These are phyloP conservation scores for Phylloscopus whistleri DNA, from an alignment of 2,113 vertebrate genomes.

Conservation along the genomic window DNA sequence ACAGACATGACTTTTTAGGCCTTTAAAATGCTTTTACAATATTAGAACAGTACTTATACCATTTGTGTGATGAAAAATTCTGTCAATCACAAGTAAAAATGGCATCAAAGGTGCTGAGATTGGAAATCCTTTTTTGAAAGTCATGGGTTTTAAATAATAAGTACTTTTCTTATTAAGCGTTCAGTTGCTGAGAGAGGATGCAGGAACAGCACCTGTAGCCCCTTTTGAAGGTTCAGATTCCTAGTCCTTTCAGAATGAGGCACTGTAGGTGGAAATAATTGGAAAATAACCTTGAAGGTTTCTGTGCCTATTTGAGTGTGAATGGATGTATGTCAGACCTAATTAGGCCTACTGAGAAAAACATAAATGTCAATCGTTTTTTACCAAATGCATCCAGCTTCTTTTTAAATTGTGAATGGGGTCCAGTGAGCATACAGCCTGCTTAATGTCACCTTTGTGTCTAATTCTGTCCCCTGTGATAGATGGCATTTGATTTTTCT, in stretches of 20 bases:
- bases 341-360: conserved; percentile 52
- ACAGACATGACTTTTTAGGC: background rate
- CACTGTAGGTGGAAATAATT: conserved; percentile 5
- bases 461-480: background rate
- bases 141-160: background rate
- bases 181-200: background rate
- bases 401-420: conserved; percentile 3
- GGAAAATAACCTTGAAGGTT: conserved; percentile 37
- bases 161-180: background rate
- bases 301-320: conserved; percentile 43
- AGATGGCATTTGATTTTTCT: background rate
- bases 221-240: background rate
- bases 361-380: conserved; percentile 24
- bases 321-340: conserved; percentile 48
- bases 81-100: background rate
- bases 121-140: background rate
- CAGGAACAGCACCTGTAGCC: background rate
- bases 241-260: background rate
- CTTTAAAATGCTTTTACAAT: background rate
- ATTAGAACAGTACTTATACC: background rate
- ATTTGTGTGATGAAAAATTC: background rate
- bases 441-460: background rate
- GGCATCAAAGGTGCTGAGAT: background rate
- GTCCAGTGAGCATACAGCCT: background rate
- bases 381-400: background rate